Evolutionary conservation across 2,888 invertebrate species (phyloP), one percentile per base, ranked within the genome.

Genomic region (Diaperis boleti): DNA sequence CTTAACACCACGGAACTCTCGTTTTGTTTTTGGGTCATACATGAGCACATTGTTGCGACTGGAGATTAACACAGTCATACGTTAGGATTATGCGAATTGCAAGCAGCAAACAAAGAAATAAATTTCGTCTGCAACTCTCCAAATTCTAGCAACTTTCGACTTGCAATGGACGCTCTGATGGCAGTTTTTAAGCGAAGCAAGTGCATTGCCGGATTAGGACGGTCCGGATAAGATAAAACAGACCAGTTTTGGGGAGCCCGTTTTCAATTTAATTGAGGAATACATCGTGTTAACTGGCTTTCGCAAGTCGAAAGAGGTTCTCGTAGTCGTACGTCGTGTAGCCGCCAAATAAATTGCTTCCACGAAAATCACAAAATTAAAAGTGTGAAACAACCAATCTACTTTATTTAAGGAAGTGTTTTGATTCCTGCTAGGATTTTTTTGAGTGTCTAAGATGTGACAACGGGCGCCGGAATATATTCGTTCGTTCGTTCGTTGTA

Each of bases 71-170:
- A 29, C 49, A 4, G 49, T 35, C 31, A 35, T 49, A 49, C 15
- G 18, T 49, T 49, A 49, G 49, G 31, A 49, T 49, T 49, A 45
- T n/a, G n/a, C 13, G 63, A 69, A 69, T 62, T 69, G 62, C 64
- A 66, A 66, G 63, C 66, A 66, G 62, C 64, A 66, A 66, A 66
- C 66, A 66, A 60, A 54, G 50, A 42, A 50, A 60, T 63, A 59
- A 66, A 63, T 52, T 41, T 17, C 41, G 11, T 33, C 33, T 33
- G 15, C 31, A 44, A 14, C 49, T 10, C 15, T 20, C 47, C 15
- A 33, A 33, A 33, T 57, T 26, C 42, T 3, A 44, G n/a, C 52
- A 41, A 11, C 15, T 17, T 15, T 15, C 45, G 29, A 45, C 26
- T 54, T 39, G 29, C 33, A 35, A 49, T 49, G 49, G 33, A 31